A percentile compares a stretch with the other conserved stretches of the same genome.
Evolutionary conservation across 1,140 invertebrate genomes (phyloP).

Genomic region (Campoletis sonorensis): DNA sequence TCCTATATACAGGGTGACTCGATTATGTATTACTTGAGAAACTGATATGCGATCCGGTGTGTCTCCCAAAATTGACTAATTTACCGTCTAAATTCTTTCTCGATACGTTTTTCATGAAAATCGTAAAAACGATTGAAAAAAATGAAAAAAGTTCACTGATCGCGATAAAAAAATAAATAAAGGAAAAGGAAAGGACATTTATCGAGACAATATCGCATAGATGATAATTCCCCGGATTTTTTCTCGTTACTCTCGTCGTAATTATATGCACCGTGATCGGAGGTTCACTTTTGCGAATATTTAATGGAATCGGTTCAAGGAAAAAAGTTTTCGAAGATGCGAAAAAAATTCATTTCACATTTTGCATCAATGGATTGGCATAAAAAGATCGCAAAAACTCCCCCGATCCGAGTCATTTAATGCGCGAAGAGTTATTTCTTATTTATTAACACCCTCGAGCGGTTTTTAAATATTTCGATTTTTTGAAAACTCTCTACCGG

Average conservation of each 20-base stretch:
- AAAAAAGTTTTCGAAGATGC: background rate
- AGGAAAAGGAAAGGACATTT: background rate
- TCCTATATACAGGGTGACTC: conserved; percentile 70
- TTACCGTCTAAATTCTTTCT: background rate
- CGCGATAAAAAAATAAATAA: background rate
- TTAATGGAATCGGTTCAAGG: background rate
- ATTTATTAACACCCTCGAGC: background rate
- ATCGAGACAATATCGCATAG: conserved; percentile 25
- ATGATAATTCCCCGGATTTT: conserved; percentile 38
- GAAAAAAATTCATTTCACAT: too few species aligned
- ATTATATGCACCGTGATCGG: background rate
- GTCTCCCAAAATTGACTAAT: background rate
- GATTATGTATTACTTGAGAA: conserved; percentile 62
- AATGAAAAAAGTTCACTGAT: background rate
- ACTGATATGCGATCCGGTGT: conserved; percentile 27
- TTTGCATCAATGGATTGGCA: too few species aligned
- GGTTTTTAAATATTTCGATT: conserved; percentile 26
- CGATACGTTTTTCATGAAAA: background rate
- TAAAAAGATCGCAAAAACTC: background rate
- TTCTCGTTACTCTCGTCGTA: conserved; percentile 32
- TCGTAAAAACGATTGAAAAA: background rate
- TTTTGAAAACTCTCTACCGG: conserved; percentile 45
- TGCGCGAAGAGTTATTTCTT: conserved; percentile 1
- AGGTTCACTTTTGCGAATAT: background rate
- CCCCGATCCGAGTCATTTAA: background rate